phyloP scores from a whole-genome alignment of 2,113 vertebrate genomes.

The Ptychochromis oligacanthus region DNA sequence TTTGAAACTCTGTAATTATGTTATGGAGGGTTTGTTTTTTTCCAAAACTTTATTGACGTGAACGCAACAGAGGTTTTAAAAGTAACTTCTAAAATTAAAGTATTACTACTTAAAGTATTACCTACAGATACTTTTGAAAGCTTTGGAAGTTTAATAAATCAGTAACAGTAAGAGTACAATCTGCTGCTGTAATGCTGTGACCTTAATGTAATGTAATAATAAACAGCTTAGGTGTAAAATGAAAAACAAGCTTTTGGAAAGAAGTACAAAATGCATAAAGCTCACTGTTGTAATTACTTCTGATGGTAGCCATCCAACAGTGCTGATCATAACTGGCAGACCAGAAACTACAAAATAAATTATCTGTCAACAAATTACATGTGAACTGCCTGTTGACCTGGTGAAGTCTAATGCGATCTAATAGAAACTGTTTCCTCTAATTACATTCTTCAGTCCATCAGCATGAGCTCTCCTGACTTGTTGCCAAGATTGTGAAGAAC shows the following conservation, averaged over 20 bases:
- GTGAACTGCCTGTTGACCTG: slow-evolving; percentile 24
- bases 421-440: slow-evolving; percentile 61
- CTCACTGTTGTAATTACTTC: background rate
- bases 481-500: slow-evolving; percentile 36
- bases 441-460: slow-evolving; percentile 57
- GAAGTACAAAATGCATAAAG: background rate
- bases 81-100: background rate
- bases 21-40: background rate
- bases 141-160: no score
- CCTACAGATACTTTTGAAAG: background rate
- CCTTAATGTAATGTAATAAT: background rate
- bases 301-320: background rate
- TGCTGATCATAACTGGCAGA: slow-evolving; percentile 10
- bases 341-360: slow-evolving; percentile 35
- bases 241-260: background rate
- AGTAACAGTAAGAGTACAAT: background rate
- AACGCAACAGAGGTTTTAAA: background rate
- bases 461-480: slow-evolving; percentile 50
- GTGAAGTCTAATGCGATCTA: slow-evolving; percentile 32
- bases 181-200: background rate
- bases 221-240: background rate
- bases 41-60: background rate
- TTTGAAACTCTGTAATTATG: background rate
- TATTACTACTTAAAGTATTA: background rate
- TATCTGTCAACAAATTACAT: slow-evolving; percentile 29